Base-by-base conservation (phyloP, 2,888 invertebrate genomes). In the Malachius bipustulatus region DNA sequence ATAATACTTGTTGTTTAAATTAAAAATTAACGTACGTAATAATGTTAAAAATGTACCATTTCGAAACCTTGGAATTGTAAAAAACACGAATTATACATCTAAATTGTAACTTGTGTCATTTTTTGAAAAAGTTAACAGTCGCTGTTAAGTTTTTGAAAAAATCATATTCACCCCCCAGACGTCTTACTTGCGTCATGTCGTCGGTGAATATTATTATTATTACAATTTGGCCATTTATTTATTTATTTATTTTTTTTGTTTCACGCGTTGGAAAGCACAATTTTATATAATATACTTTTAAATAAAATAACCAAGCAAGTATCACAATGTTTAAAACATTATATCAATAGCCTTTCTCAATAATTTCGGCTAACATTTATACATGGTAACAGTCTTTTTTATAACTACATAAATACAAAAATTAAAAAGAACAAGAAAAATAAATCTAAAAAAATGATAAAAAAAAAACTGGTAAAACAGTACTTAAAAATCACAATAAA, bases 301-400 rank as follows among this genome's bases (percentile, higher is more conserved):
- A 14, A 46, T 39, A 47, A 19, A 8, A 19, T n/a, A 47, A 51
- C 52, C 46, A 56, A 57, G 57, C 55, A 52, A 50, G 54, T 63
- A 63, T 63, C 62, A 63, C 62, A 63, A 61, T 62, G 58, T 62
- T 59, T 57, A 56, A 59, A 60, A 62, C 59, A 59, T 59, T 54
- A 56, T 53, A 52, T 51, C 54, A 48, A 49, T 51, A 54, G 50
- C 55, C 51, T 45, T 44, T 51, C 51, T 51, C 42, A 51, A 50
- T 50, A 49, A 48, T 45, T 49, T 50, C 49, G 47, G 47, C 52
- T 53, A 55, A 48, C 40, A 46, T 54, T 53, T 54, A 55, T 57
- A 57, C 51, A 56, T 62, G 63, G 63, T 63, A 63, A 64, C 64
- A 64, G 65, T 64, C 65, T 64, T 64, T 55, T 49, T 55, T 46